Evolutionary conservation across 1,140 invertebrate species (phyloP).

Genomic region (Platyscapa corneri): DNA sequence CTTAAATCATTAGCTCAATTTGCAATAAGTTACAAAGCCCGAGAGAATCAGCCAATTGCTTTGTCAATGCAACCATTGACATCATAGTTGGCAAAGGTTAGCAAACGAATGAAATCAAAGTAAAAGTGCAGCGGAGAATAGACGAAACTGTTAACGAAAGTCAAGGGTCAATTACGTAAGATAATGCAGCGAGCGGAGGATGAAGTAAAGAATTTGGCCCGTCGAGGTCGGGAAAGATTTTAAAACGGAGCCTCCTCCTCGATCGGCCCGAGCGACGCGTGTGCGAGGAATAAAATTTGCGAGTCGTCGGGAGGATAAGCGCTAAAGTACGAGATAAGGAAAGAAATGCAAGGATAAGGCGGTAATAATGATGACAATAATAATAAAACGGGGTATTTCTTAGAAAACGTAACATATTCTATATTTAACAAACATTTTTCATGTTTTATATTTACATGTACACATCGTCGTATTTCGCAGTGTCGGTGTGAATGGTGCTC

Average conservation of each 20-base stretch:
- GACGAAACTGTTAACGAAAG: neutral
- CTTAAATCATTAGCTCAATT: neutral
- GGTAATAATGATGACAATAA: neutral
- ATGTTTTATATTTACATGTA: slow-evolving; percentile 63
- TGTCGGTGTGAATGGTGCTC: slow-evolving; percentile 50
- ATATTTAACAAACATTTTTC: slow-evolving; percentile 70
- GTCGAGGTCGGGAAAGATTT: no score
- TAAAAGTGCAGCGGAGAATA: neutral
- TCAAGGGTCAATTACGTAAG: neutral
- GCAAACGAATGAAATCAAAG: no score
- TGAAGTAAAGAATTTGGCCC: neutral
- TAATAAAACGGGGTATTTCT: slow-evolving; percentile 51
- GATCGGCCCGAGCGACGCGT: no score
- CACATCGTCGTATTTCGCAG: slow-evolving; percentile 48
- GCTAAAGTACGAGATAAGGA: neutral
- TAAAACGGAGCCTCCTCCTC: no score
- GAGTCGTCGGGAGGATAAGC: neutral
- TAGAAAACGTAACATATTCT: slow-evolving; percentile 68
- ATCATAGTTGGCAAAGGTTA: no score
- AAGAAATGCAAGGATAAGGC: neutral
- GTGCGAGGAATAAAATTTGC: neutral
- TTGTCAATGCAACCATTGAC: neutral
- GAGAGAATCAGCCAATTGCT: slow-evolving; percentile 4
- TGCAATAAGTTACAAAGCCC: neutral
- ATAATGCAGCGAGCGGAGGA: neutral